Evolutionary conservation across 2,888 invertebrate species (phyloP).

Genomic region (Tipula confusa): DNA sequence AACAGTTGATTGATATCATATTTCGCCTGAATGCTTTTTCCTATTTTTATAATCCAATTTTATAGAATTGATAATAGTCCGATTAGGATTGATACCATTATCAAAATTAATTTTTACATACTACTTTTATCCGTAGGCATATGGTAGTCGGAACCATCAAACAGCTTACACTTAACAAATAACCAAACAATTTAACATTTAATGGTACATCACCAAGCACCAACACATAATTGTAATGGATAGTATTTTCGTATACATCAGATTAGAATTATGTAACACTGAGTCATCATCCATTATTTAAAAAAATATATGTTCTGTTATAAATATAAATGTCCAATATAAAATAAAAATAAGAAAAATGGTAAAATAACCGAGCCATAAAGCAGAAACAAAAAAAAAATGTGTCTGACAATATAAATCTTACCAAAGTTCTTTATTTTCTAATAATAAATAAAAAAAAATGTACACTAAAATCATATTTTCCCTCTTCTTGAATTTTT

Average conservation of each 20-base stretch:
- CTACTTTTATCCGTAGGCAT: too few relatives aligned
- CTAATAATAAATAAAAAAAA: background rate
- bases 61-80: too few relatives aligned
- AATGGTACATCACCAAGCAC: background rate
- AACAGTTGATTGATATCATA: too few relatives aligned
- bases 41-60: too few relatives aligned
- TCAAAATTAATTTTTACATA: too few relatives aligned
- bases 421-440: conserved; percentile 25
- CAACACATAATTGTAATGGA: background rate
- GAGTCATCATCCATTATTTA: background rate
- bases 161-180: too few relatives aligned
- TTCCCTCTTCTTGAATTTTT: background rate
- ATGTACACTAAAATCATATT: conserved; percentile 25
- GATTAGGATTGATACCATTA: too few relatives aligned
- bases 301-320: background rate
- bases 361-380: background rate
- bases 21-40: too few relatives aligned
- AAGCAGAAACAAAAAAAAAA: background rate
- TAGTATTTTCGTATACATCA: background rate
- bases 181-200: background rate
- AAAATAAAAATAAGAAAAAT: background rate
- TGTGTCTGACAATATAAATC: conserved; percentile 25
- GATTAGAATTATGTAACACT: background rate
- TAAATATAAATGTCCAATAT: conserved; percentile 12
- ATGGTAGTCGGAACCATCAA: too few relatives aligned